Conservation (phyloP, 2,888 invertebrate species). For the Drosophila formosana region DNA sequence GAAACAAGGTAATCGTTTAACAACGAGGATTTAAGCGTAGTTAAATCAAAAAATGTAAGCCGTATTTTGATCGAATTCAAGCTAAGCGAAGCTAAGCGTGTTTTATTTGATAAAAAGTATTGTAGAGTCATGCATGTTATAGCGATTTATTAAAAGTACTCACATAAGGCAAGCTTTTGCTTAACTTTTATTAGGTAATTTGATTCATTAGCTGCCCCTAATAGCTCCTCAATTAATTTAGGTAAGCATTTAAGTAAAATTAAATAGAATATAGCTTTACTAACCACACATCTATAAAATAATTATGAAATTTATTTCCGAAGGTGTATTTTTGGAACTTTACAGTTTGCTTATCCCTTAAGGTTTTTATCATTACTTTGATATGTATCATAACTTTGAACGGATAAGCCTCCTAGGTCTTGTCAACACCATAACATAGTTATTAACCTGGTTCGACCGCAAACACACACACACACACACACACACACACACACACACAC, state of each 20-base stretch:
- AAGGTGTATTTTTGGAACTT: background rate
- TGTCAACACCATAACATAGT: slow-evolving; percentile 28
- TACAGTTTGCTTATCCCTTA: background rate
- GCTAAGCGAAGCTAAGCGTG: no score
- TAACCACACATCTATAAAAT: slow-evolving; percentile 1
- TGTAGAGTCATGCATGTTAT: no score
- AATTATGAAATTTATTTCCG: background rate
- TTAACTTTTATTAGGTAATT: no score
- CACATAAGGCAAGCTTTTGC: no score
- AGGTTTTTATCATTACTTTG: background rate
- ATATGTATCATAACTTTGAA: background rate
- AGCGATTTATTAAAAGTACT: no score
- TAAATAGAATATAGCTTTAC: background rate
- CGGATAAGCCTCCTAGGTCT: slow-evolving; percentile 9
- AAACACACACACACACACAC: slow-evolving; percentile 11
- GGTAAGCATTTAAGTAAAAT: no score
- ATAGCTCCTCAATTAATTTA: no score
- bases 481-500: background rate
- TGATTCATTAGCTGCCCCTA: background rate
- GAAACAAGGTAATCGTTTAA: no score
- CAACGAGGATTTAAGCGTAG: no score
- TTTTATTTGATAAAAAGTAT: no score
- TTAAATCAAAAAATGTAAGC: no score
- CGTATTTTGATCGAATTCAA: no score
- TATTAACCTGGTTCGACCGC: slow-evolving; percentile 36